These are phyloP conservation scores for Zygogramma bicolorata DNA, from an alignment of 2,888 invertebrate species.

Conservation along the genomic window DNA sequence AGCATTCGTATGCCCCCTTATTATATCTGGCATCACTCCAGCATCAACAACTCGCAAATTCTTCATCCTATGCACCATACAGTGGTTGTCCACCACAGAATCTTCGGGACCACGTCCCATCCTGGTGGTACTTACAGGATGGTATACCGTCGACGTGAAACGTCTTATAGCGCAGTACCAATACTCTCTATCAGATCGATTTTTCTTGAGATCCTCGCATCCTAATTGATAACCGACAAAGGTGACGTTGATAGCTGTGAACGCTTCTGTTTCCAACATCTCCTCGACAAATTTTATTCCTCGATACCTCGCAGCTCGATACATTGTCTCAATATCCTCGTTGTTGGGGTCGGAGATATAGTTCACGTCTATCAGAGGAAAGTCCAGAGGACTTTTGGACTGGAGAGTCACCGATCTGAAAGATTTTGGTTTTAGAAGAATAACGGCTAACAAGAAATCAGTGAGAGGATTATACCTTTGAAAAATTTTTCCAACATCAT, in stretches of 20 bases:
- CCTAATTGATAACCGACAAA: conserved; percentile 59
- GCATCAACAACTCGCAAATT: too few relatives aligned
- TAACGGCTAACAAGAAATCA: conserved; percentile 39
- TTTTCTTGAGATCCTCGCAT: conserved; percentile 62
- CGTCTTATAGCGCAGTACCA: conserved; percentile 68
- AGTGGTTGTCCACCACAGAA: conserved; percentile 70
- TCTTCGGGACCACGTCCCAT: conserved; percentile 69
- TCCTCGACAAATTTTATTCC: conserved; percentile 67
- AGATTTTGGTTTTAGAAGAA: conserved; percentile 55
- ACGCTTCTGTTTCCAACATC: conserved; percentile 68
- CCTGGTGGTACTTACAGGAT: conserved; percentile 69
- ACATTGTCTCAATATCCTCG: conserved; percentile 75
- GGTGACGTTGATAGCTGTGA: conserved; percentile 71
- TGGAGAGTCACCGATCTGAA: conserved; percentile 51
- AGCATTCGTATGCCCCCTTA: conserved; percentile 69
- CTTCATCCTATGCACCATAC: conserved; percentile 70
- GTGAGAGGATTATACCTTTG: conserved; percentile 25
- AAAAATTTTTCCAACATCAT: background rate
- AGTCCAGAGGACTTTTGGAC: conserved; percentile 54
- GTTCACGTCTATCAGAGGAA: conserved; percentile 54
- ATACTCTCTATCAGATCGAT: conserved; percentile 64
- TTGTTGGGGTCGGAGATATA: conserved; percentile 47
- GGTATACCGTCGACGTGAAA: conserved; percentile 66
- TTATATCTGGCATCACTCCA: conserved; percentile 69
- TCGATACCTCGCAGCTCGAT: too few relatives aligned